Conservation (phyloP, 2,797 vertebrate genomes). For the Microcaecilia unicolor region DNA sequence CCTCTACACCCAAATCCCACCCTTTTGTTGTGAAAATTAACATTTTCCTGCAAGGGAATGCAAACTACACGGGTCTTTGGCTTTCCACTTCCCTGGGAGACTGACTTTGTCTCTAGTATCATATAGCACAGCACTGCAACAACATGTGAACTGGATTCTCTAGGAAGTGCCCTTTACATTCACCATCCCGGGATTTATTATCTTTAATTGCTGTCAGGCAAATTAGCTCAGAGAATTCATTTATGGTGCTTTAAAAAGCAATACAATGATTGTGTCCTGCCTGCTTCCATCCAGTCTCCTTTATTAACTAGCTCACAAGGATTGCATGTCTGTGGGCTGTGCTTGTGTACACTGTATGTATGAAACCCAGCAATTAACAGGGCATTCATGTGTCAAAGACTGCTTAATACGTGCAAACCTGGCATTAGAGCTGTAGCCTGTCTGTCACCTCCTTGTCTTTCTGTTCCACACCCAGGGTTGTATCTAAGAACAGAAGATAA, state of each 20-base stretch:
- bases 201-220: slow-evolving; percentile 23
- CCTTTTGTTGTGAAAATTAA: too few relatives aligned
- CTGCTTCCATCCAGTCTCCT: slow-evolving; percentile 37
- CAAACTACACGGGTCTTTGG: too few relatives aligned
- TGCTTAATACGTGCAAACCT: slow-evolving; percentile 44
- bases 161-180: slow-evolving; percentile 13
- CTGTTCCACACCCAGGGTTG: slow-evolving; percentile 28
- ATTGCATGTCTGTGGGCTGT: slow-evolving; percentile 33
- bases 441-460: slow-evolving; percentile 18
- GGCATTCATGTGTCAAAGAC: slow-evolving; percentile 32
- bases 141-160: too few relatives aligned
- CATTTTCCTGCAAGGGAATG: too few relatives aligned
- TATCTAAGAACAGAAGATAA: slow-evolving; percentile 51
- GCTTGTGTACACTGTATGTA: slow-evolving; percentile 25
- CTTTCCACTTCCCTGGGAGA: too few relatives aligned
- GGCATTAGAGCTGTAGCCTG: slow-evolving; percentile 31
- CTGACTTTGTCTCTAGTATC: too few relatives aligned
- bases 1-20: too few relatives aligned
- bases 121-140: too few relatives aligned
- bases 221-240: slow-evolving; percentile 39
- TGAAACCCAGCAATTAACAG: slow-evolving; percentile 16
- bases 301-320: slow-evolving; percentile 54
- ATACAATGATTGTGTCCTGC: slow-evolving; percentile 40
- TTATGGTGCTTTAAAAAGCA: slow-evolving; percentile 49
- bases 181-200: slow-evolving; percentile 38